Percentiles rank a stretch among this genome's conserved stretches.
Evolutionary conservation across 2,888 invertebrate species (phyloP).

Genomic region (Eueremaeus valkanovi): DNA sequence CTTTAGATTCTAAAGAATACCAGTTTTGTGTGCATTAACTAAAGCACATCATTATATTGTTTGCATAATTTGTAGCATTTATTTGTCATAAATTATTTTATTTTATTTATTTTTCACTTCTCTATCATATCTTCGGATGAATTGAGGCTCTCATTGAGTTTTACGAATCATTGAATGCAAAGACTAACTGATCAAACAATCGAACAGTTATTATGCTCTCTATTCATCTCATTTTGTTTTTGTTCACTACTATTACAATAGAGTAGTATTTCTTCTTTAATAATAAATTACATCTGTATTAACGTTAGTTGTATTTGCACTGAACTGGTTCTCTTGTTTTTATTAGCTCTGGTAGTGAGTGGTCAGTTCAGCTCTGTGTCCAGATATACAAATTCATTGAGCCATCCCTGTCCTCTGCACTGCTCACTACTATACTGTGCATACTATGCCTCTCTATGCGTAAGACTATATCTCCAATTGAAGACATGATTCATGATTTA

Average conservation of each 20-base stretch:
- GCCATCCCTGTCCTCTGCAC: background rate
- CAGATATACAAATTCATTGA: background rate
- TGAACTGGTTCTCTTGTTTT: background rate
- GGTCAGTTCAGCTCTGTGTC: background rate
- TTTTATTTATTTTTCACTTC: background rate
- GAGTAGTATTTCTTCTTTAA: background rate
- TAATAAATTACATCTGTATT: slow-evolving; percentile 18
- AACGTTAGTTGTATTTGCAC: background rate
- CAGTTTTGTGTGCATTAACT: background rate
- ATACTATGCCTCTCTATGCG: background rate
- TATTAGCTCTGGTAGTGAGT: slow-evolving; percentile 2
- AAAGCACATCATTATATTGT: background rate
- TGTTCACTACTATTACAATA: background rate
- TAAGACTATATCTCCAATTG: slow-evolving; percentile 18
- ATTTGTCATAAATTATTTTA: background rate
- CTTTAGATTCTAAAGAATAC: background rate
- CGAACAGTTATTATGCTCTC: background rate
- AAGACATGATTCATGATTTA: slow-evolving; percentile 34
- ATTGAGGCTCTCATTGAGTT: background rate
- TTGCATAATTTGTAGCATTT: background rate
- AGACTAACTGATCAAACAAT: background rate
- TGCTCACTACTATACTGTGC: no score
- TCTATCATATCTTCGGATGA: background rate
- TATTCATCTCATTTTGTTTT: no score
- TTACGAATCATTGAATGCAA: background rate